Evolutionary conservation across 2,113 vertebrate genomes (phyloP), one percentile per base, ranked within the genome.

Genomic region (Gymnobelideus leadbeateri): DNA sequence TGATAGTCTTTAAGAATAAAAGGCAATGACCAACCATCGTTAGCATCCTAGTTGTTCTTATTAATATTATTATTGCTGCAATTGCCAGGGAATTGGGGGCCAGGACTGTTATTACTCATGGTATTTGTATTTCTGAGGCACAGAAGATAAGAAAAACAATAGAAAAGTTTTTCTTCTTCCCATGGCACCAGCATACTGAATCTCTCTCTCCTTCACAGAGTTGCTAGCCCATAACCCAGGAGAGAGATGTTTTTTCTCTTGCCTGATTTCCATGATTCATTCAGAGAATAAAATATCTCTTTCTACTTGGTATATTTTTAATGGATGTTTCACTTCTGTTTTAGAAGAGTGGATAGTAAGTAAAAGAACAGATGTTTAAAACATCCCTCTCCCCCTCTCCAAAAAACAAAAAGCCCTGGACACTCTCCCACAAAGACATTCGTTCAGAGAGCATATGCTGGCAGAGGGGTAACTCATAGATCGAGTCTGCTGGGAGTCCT

Each of bases 361-460:
- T 77, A 77, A 77, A 77, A 77, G 61, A 77, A n/a, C 61, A 77
- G 61, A 77, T n/a, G 61, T 77, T 19, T 19, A 96, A 95, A 95
- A 92, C 37, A 77, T 91, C 94, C 10, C 1, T 0, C 93, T 92
- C 54, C 46, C 31, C 52, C 91, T 95, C 96, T 94, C 55, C 89
- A 96, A 55, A 91, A 94, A 95, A 95, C 92, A 97, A 94, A 55
- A 53, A 47, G 92, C 24, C 89, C 46, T 77, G 92, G 37, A 61
- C 57, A 14, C 31, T 68, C 31, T 68, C 61, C 61, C 28, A 37
- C 31, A n/a, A 68, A n/a, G 31, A 37, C 10, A 16, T 37, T 14
- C 12, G 61, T n/a, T 16, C 37, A n/a, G 61, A 77, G 37, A n/a
- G 31, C 37, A 16, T n/a, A 0, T 14, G 28, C 37, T 61, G 57